Percentiles rank a stretch among this genome's conserved stretches.
Conservation (phyloP, 2,888 invertebrate species). For the Tetramorium bicarinatum region DNA sequence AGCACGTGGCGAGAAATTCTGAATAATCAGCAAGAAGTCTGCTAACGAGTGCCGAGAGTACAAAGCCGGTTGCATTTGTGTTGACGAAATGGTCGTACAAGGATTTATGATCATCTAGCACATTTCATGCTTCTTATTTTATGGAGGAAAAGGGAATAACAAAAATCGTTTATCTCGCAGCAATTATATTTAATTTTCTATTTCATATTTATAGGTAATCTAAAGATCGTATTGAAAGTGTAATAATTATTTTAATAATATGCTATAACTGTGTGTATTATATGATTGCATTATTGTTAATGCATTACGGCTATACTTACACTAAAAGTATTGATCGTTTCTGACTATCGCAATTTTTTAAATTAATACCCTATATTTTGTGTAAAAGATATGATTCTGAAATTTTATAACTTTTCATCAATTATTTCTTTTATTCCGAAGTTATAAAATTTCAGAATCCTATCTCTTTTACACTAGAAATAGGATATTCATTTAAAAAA, state of each 20-base stretch:
- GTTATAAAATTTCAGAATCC: too few relatives aligned
- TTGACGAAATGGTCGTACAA: conserved; percentile 29
- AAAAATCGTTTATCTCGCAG: not conserved
- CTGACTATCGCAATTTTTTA: too few relatives aligned
- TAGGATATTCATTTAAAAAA: too few relatives aligned
- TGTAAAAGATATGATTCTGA: too few relatives aligned
- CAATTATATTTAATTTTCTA: not conserved
- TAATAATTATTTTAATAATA: not conserved
- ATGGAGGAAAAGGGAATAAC: not conserved
- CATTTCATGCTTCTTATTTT: conserved; percentile 20
- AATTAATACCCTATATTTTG: too few relatives aligned
- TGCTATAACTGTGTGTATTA: not conserved
- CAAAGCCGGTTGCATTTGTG: conserved; percentile 34
- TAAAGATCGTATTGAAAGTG: not conserved
- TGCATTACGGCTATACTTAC: not conserved
- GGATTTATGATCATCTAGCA: conserved; percentile 16
- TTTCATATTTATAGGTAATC: not conserved
- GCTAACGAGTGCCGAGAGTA: conserved; percentile 50
- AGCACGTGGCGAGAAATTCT: conserved; percentile 35
- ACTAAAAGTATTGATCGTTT: too few relatives aligned
- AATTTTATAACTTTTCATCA: too few relatives aligned
- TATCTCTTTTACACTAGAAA: too few relatives aligned
- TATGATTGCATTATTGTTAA: not conserved
- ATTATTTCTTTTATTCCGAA: too few relatives aligned
- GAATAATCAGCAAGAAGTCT: conserved; percentile 55